Conservation (phyloP, 2,888 invertebrate genomes). For the Cenopis cana region DNA sequence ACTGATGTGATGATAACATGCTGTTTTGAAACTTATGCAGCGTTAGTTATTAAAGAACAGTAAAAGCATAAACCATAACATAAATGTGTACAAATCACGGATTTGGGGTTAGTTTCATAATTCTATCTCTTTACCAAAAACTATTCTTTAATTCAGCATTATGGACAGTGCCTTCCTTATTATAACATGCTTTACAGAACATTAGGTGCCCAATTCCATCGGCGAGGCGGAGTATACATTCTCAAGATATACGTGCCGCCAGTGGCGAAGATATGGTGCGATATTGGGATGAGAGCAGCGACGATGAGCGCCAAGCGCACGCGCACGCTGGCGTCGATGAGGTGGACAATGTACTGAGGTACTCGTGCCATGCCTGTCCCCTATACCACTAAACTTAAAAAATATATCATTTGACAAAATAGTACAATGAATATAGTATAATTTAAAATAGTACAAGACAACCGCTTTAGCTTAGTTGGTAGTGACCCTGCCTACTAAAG, state of each 20-base stretch:
- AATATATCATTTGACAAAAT: too few species aligned
- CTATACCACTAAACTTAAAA: too few species aligned
- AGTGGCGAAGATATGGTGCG: conserved; percentile 58
- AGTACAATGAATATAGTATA: too few species aligned
- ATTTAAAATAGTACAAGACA: too few species aligned
- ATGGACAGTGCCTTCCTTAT: neutral
- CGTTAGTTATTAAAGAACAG: neutral
- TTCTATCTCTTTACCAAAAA: neutral
- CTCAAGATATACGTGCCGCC: conserved; percentile 48
- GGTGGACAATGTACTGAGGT: conserved; percentile 74
- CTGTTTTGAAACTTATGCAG: neutral
- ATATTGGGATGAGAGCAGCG: conserved; percentile 53
- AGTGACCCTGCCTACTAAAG: too few species aligned
- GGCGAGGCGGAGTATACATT: conserved; percentile 66
- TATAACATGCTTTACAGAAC: conserved; percentile 56
- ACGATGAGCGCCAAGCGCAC: conserved; percentile 18
- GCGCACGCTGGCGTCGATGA: conserved; percentile 60
- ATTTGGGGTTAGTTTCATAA: conserved; percentile 20
- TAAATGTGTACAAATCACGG: conserved; percentile 26
- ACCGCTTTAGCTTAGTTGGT: too few species aligned
- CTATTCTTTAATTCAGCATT: neutral
- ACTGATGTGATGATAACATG: too few species aligned
- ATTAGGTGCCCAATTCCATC: conserved; percentile 59
- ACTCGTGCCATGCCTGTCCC: conserved; percentile 23
- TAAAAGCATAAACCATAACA: neutral